Base-by-base conservation (phyloP, 2,888 invertebrate genomes). In the Luffia ferchaultella region DNA sequence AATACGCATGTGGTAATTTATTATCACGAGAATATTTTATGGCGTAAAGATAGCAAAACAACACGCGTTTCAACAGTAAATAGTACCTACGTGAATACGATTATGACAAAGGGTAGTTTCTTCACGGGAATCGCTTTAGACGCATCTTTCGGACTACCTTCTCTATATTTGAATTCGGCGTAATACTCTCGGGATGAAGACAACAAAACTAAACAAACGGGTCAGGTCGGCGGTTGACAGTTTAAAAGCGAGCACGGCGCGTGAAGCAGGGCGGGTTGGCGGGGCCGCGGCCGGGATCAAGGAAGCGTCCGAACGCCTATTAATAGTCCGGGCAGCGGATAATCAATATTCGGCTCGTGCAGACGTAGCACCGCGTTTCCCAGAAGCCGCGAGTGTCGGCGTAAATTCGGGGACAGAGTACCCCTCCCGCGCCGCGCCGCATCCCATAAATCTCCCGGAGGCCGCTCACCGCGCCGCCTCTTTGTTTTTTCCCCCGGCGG, bases 281-380 rank as follows among this genome's bases (percentile, higher is more conserved):
- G 57, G 55, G 57, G 59, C 60, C 58, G 58, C 55, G 58, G 63
- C 59, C 59, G 60, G 61, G 61, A 60, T 63, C 58, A 58, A 58
- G 60, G 62, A 53, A 45, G 52, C 48, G 43, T 30, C 63, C 63
- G 49, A 42, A n/a, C 64, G 50, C 70, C 76, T 76, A 77, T 73
- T 77, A 74, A 76, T 76, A 76, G 73, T 70, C 64, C 64, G 65
- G 61, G 60, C 64, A 61, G 64, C 61, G 64, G 65, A 68, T 68
- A 73, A 79, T 79, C 78, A 79, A 78, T 79, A 78, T 75, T 73
- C 72, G 70, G 63, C 73, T 70, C 70, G 73, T 71, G 71, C 70
- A 68, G 65, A 68, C 70, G 65, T 68, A 70, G 62, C 74, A 74
- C 77, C 73, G 63, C 70, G 74, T 75, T 73, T 58, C 61, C 61